Evolutionary conservation across 2,888 invertebrate species (phyloP).

Genomic region (Maniola hyperantus): DNA sequence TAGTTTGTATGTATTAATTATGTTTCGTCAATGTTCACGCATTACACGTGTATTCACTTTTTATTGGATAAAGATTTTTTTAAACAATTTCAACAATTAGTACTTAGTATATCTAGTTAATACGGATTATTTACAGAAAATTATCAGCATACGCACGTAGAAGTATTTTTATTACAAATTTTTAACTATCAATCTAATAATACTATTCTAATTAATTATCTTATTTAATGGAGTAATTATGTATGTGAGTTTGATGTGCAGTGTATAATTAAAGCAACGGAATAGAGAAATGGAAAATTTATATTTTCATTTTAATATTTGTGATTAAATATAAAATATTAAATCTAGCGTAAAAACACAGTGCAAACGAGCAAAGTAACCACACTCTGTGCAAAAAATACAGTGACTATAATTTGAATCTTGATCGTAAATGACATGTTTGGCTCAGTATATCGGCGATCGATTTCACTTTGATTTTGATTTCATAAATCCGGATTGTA

Average conservation of each 20-base stretch:
- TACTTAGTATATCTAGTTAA: too few species aligned
- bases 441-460: not conserved
- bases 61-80: too few species aligned
- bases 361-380: conserved; percentile 12
- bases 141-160: not conserved
- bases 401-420: not conserved
- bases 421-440: not conserved
- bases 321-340: not conserved
- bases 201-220: too few species aligned
- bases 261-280: conserved; percentile 23
- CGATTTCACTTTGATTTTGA: not conserved
- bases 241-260: conserved; percentile 23
- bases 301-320: not conserved
- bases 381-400: conserved; percentile 2
- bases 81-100: too few species aligned
- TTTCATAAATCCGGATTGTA: not conserved
- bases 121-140: not conserved
- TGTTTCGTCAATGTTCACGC: too few species aligned
- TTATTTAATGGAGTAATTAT: conserved; percentile 1
- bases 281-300: conserved; percentile 4
- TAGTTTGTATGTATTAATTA: too few species aligned
- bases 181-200: not conserved
- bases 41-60: too few species aligned
- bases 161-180: not conserved
- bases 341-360: conserved; percentile 11